Evolutionary conservation across 2,113 vertebrate species (phyloP).

Genomic region (Erythrocercus mccallii): DNA sequence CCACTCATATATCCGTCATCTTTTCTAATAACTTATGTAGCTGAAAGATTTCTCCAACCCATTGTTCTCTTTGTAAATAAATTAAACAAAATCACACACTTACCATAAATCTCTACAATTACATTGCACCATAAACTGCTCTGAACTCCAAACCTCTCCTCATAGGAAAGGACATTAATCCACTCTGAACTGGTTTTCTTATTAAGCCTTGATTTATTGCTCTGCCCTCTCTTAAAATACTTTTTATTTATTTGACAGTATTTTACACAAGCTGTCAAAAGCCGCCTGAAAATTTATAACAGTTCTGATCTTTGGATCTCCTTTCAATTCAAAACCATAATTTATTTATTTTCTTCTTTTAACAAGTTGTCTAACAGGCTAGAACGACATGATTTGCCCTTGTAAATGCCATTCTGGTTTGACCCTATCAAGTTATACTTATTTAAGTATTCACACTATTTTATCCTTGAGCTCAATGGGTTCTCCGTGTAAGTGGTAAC

Average conservation of each 20-base stretch:
- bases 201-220: neutral
- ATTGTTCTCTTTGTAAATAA: neutral
- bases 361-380: neutral
- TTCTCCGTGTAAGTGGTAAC: neutral
- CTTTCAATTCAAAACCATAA: neutral
- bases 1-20: neutral
- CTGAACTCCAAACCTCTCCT: neutral
- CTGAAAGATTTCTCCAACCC: neutral
- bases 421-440: constrained; percentile 49
- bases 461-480: neutral
- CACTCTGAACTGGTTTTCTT: neutral
- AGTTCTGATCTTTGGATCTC: neutral
- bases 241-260: neutral
- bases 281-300: neutral
- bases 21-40: neutral
- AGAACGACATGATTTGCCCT: constrained; percentile 18
- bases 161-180: neutral
- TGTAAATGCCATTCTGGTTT: constrained; percentile 32
- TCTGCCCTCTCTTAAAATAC: neutral
- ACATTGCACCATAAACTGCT: neutral
- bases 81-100: neutral
- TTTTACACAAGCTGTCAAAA: neutral
- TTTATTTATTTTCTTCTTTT: neutral
- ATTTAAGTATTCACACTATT: constrained; percentile 26
- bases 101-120: neutral